phyloP scores from a whole-genome alignment of 2,888 invertebrate species.

The Aricia artaxerxes region DNA sequence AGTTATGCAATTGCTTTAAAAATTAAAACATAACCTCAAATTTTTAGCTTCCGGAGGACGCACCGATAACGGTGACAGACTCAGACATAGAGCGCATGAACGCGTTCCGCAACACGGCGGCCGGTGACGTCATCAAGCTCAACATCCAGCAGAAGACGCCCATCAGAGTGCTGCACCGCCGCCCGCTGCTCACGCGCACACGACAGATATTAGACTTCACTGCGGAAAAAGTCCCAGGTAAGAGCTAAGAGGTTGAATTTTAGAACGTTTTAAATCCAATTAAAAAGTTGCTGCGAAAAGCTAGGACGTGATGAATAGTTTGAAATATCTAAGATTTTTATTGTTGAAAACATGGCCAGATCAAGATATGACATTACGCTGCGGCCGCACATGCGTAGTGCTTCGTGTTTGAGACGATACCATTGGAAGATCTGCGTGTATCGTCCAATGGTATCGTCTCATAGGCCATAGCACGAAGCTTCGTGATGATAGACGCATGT shows the following conservation, averaged over 20 bases:
- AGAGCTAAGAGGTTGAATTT: conserved; percentile 6
- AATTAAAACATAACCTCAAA: background rate
- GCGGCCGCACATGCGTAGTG: too few relatives aligned
- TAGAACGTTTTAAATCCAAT: background rate
- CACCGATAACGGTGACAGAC: conserved; percentile 57
- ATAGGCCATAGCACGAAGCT: too few relatives aligned
- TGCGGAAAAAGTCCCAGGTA: conserved; percentile 78
- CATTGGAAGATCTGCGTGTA: too few relatives aligned
- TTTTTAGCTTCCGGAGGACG: conserved; percentile 33
- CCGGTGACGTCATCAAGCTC: conserved; percentile 64
- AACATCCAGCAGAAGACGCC: conserved; percentile 91
- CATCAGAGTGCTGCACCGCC: conserved; percentile 92
- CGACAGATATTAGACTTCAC: conserved; percentile 82
- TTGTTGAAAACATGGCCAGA: too few relatives aligned
- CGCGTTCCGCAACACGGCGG: conserved; percentile 53
- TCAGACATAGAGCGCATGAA: conserved; percentile 77
- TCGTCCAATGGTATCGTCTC: too few relatives aligned
- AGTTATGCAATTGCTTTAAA: too few relatives aligned
- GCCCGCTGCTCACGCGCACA: conserved; percentile 86
- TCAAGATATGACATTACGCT: too few relatives aligned
- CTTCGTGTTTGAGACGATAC: too few relatives aligned
- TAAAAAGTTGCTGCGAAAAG: too few relatives aligned
- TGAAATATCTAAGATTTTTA: too few relatives aligned
- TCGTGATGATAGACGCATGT: too few relatives aligned
- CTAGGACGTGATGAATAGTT: too few relatives aligned